A percentile compares a stretch with the other conserved stretches of the same genome.
Evolutionary conservation across 35 echinoderm and acorn worm species (phyloP).

Genomic region (Acanthaster planci): DNA sequence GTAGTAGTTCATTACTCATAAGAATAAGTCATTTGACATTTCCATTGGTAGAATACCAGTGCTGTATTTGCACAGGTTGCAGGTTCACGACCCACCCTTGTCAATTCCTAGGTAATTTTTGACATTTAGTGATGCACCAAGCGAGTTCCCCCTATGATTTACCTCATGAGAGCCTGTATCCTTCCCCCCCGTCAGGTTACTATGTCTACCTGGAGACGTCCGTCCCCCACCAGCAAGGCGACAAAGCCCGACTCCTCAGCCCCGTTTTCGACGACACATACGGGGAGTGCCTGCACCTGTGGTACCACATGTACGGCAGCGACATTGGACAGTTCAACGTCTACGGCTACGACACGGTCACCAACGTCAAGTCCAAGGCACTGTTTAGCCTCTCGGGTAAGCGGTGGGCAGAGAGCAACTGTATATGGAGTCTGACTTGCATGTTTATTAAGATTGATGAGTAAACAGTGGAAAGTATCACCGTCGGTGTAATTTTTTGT

Average conservation of each 20-base stretch:
- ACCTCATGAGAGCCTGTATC: neutral
- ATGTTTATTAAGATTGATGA: too few relatives aligned
- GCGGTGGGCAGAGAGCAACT: slow-evolving; percentile 2
- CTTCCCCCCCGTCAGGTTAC: slow-evolving; percentile 44
- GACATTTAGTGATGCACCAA: too few relatives aligned
- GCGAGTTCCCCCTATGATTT: too few relatives aligned
- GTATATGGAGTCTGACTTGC: too few relatives aligned
- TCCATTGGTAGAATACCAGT: too few relatives aligned
- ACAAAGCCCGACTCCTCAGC: slow-evolving; percentile 64
- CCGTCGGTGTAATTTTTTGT: too few relatives aligned
- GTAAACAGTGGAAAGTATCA: too few relatives aligned
- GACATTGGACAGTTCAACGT: slow-evolving; percentile 75
- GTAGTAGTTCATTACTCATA: too few relatives aligned
- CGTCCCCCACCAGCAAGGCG: slow-evolving; percentile 53
- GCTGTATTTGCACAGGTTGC: too few relatives aligned
- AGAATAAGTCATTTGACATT: too few relatives aligned
- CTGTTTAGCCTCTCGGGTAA: slow-evolving; percentile 69
- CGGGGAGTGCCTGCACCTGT: slow-evolving; percentile 78
- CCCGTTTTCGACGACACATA: slow-evolving; percentile 62
- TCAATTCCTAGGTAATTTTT: too few relatives aligned
- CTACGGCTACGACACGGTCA: slow-evolving; percentile 56
- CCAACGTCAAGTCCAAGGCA: neutral
- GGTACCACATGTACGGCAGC: slow-evolving; percentile 79
- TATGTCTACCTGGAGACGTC: slow-evolving; percentile 77
- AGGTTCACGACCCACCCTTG: too few relatives aligned